phyloP scores from a whole-genome alignment of 2,113 vertebrate species.

The Empidonax traillii region DNA sequence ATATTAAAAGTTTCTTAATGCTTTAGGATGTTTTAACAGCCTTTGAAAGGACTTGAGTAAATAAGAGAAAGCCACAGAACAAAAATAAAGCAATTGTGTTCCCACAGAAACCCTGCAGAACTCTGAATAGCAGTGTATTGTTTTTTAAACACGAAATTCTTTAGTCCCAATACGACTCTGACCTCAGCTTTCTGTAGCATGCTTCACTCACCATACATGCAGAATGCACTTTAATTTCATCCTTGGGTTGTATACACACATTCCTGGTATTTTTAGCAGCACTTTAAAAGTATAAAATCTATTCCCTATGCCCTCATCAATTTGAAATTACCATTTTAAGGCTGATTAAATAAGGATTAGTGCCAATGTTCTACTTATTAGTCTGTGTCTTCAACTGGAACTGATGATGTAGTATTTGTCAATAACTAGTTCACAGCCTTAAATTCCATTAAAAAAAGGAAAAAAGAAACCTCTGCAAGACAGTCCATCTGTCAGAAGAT shows the following conservation, averaged over 20 bases:
- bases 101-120: not conserved
- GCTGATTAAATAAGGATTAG: conserved; percentile 87
- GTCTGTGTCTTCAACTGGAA: conserved; percentile 81
- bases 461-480: conserved; percentile 72
- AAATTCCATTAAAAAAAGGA: conserved; percentile 51
- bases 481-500: conserved; percentile 74
- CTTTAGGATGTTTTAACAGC: not conserved
- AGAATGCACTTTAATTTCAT: conserved; percentile 71
- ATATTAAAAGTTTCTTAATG: not conserved
- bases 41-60: not conserved
- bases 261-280: conserved; percentile 75
- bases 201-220: conserved; percentile 35
- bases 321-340: conserved; percentile 85
- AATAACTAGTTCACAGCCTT: conserved; percentile 80
- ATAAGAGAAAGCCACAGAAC: not conserved
- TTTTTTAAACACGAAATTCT: not conserved
- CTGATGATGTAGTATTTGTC: conserved; percentile 83
- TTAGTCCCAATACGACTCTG: not conserved
- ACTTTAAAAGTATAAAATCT: conserved; percentile 78
- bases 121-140: not conserved
- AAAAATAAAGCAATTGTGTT: not conserved
- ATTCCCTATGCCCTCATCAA: conserved; percentile 81
- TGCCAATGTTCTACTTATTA: conserved; percentile 85
- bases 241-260: conserved; percentile 64
- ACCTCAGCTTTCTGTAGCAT: not conserved